These are phyloP conservation scores for Macaca mulatta DNA, from an alignment of 2,113 vertebrate species.

Conservation along the genomic window DNA sequence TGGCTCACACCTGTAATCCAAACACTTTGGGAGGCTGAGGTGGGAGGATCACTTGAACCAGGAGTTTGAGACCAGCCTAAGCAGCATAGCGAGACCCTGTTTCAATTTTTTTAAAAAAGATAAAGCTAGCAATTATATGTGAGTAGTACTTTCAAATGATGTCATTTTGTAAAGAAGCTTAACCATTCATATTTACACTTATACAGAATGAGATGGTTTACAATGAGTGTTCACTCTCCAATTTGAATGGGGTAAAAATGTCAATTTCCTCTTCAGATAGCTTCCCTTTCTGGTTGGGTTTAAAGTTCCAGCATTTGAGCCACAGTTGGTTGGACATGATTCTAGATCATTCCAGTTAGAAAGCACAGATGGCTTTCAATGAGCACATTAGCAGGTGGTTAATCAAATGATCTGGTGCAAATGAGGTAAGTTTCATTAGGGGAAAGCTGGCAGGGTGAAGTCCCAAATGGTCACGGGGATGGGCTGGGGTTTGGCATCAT, in stretches of 20 bases:
- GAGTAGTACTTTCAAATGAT: accelerated
- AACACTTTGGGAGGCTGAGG: no score
- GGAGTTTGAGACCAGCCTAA: no score
- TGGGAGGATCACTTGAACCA: no score
- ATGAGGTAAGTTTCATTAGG: accelerated
- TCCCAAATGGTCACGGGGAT: background rate
- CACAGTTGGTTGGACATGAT: background rate
- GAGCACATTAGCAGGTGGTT: background rate
- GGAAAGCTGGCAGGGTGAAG: background rate
- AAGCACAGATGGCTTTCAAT: background rate
- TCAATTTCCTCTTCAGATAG: background rate
- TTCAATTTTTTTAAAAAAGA: no score
- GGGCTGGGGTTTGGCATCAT: accelerated
- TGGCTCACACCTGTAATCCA: no score
- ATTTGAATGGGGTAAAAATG: no score
- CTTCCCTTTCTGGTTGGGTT: background rate
- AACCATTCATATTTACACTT: accelerated
- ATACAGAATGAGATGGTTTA: accelerated
- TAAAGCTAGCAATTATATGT: accelerated
- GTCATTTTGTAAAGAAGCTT: background rate
- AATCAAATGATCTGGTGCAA: background rate
- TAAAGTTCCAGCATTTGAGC: background rate
- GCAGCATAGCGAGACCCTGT: no score
- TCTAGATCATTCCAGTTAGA: background rate
- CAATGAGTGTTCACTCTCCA: accelerated